A percentile compares a stretch with the other conserved stretches of the same genome.
Conservation (phyloP, 2,888 invertebrate species). For the Steromphala cineraria region DNA sequence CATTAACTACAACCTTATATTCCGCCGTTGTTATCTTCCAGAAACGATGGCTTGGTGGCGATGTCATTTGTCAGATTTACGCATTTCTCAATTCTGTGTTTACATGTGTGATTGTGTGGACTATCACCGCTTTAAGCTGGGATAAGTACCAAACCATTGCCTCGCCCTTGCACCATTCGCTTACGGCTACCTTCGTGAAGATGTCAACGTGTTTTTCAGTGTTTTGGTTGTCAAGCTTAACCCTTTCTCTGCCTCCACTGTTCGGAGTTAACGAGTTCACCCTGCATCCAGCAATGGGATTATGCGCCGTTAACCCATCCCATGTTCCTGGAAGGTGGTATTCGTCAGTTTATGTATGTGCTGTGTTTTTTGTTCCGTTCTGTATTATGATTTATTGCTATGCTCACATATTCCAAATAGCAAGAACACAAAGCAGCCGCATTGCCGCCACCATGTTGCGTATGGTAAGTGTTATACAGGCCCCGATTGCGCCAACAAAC, state of each 20-base stretch:
- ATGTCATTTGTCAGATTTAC: conserved; percentile 52
- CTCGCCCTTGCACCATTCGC: conserved; percentile 64
- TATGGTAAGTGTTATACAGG: conserved; percentile 69
- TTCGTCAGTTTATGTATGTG: conserved; percentile 47
- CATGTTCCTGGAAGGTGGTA: conserved; percentile 51
- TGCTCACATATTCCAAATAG: conserved; percentile 67
- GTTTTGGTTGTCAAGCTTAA: conserved; percentile 58
- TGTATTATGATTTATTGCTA: conserved; percentile 66
- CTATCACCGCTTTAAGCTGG: conserved; percentile 67
- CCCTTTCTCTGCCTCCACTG: conserved; percentile 59
- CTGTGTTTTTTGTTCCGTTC: conserved; percentile 59
- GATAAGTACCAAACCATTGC: conserved; percentile 70
- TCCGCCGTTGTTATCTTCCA: conserved; percentile 52
- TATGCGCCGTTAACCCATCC: conserved; percentile 58
- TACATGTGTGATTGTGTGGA: conserved; percentile 55
- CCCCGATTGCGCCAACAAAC: conserved; percentile 59
- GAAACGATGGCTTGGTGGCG: conserved; percentile 54
- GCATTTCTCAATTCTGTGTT: conserved; percentile 52
- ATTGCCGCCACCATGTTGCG: conserved; percentile 70
- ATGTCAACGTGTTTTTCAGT: conserved; percentile 58
- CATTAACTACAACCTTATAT: conserved; percentile 44
- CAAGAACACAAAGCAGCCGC: conserved; percentile 64
- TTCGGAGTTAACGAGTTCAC: conserved; percentile 53
- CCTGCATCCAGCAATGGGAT: conserved; percentile 56
- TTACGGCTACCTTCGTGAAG: conserved; percentile 57